Base-by-base conservation (phyloP, 2,888 invertebrate genomes). In the Hemicrepidius hirtus region DNA sequence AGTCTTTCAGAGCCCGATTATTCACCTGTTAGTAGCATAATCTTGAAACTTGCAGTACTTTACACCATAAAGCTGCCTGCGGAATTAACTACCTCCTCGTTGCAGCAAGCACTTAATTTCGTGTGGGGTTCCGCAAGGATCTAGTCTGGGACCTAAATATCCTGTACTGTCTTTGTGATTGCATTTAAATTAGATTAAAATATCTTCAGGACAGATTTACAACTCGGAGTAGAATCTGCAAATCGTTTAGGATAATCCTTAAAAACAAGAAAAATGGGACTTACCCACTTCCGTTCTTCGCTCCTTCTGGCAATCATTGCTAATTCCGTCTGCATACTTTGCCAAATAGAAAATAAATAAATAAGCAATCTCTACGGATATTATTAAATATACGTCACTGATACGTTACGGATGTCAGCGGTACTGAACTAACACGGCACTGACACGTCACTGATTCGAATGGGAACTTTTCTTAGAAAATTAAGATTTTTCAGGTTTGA, bases 101-200 rank as follows among this genome's bases (percentile, higher is more conserved):
- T 46, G 46, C 63, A 63, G n/a, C 44, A 16, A 46, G 49, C 44
- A 63, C 44, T 63, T 63, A 63, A 63, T 63, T 44, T 63, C 63
- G 16, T 63, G 44, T 18, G 49, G 63, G 46, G 41, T 46, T 63
- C 49, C 63, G 32, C 44, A 44, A 63, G 49, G 63, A 63, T 63
- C 6, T n/a, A 35, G 1, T 32, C 10, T 32, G 44, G 44, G 44
- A n/a, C 44, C 24, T 63, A 49, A 46, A 63, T 63, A 57, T 46
- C 32, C 28, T 44, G 46, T n/a, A n/a, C 35, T 20, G 13, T 64
- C 50, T 49, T 64, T n/a, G 35, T 24, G 46, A 44, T 20, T 46
- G 63, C 44, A 44, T 49, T 49, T 49, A 49, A 63, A 64, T 57
- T 57, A 64, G 64, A 16, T 53, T 49, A 46, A 35, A 40, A 32